These are phyloP conservation scores for Zoanthus solanderi DNA, from an alignment of 92 coral and sea anemone species.

Conservation along the genomic window DNA sequence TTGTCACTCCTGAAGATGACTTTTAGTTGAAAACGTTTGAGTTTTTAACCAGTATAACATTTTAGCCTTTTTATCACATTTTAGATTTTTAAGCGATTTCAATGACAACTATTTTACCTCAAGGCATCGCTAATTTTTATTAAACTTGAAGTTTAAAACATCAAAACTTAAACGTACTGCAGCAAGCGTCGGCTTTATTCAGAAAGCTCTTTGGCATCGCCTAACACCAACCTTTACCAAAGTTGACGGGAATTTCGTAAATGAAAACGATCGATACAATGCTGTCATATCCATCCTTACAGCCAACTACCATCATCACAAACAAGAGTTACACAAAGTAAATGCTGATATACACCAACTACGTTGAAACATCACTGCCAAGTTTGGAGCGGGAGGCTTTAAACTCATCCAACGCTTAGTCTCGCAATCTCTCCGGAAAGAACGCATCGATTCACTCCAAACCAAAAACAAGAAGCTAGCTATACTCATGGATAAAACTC, in stretches of 20 bases:
- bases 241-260: slow-evolving; percentile 34
- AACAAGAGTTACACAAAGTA: neutral
- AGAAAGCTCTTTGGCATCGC: slow-evolving; percentile 19
- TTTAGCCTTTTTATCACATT: too few relatives aligned
- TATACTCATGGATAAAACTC: neutral
- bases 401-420: neutral
- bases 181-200: slow-evolving; percentile 47
- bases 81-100: too few relatives aligned
- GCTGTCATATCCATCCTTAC: slow-evolving; percentile 9
- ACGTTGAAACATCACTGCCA: neutral
- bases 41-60: too few relatives aligned
- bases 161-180: slow-evolving; percentile 39
- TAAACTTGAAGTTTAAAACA: slow-evolving; percentile 11
- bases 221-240: slow-evolving; percentile 32
- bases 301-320: neutral
- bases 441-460: neutral
- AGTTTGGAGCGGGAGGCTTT: neutral
- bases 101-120: neutral
- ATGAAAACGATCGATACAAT: slow-evolving; percentile 22
- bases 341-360: neutral
- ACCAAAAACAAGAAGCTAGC: slow-evolving; percentile 12
- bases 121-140: slow-evolving; percentile 21
- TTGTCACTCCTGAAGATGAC: neutral
- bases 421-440: too few relatives aligned
- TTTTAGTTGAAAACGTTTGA: too few relatives aligned